Base-by-base conservation (phyloP, 2,888 invertebrate species). In the Artemia sp. region DNA sequence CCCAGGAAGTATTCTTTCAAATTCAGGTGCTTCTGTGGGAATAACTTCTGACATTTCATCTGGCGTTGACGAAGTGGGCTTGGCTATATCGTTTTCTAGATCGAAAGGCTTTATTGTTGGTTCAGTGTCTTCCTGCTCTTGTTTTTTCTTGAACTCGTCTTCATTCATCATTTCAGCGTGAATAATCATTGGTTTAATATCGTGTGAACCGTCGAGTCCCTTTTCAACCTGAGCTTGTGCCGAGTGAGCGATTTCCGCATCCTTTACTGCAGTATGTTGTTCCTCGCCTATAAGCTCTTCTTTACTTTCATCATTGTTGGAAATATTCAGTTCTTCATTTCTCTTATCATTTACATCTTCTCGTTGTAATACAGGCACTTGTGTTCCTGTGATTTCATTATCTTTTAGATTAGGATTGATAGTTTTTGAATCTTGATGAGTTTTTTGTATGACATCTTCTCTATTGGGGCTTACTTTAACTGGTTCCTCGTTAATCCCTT, bases 131-230 rank as follows among this genome's bases (percentile, higher is more conserved):
- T 58, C 64, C 9, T 58, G 64, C 64, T 58, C 8, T 24, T 58
- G 14, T 38, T 38, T 38, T 38, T 38, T 38, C 14, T 11, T n/a
- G 64, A 58, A 58, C n/a, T 58, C 64, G 64, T 58, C 8, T 58
- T 58, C 64, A 58, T 8, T 58, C 64, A 58, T 58, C 64, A 58
- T 58, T 58, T 58, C 14, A 19, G 64, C 64, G 10, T 58, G 64
- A 24, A 58, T 58, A 24, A 58, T 58, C 64, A 58, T 58, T 58
- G 64, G 64, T 58, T 58, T 24, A 19, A 11, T 24, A 24, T 58
- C 24, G 14, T n/a, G 14, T 10, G 11, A 10, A 58, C 9, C 64
- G 9, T 19, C 64, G 8, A 10, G 14, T 58, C 9, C 14, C 64
- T 58, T 24, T 19, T 58, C 64, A 58, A 19, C 64, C 10, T n/a